Base-by-base conservation (phyloP, 2,797 vertebrate species). In the Potorous gilbertii region DNA sequence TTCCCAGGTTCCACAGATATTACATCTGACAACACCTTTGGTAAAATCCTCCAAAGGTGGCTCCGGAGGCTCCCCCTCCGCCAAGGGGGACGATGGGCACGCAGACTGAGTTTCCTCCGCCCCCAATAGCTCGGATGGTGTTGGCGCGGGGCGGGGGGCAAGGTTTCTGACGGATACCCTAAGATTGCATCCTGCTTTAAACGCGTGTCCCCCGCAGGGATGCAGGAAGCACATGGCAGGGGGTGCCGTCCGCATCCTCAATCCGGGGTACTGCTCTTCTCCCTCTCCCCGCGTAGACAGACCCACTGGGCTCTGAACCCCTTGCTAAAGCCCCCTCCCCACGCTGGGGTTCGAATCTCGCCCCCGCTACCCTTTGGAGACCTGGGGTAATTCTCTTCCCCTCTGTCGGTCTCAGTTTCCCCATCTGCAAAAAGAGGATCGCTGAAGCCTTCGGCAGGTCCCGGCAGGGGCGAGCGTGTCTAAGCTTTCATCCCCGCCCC, bases 281-380 rank as follows among this genome's bases (percentile, higher is more conserved):
- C 74, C n/a, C 9, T 11, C 2, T 24, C 40, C 40, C 21, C 11
- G 74, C 40, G 18, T 27, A 2, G 10, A 1, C 2, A 2, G 24
- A 6, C 1, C 0, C 0, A 0, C 9, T 0, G 24, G 62, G 5
- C 96, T 92, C 94, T 90, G 54, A 0, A 10, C 0, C 9, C 0
- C 5, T 1, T 0, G 16, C 24, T 2, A 11, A 29, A 27, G 57
- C 1, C 59, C 18, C 54, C 24, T 8, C 54, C 1, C 0, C 24
- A 2, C 54, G n/a, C 13, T n/a, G 14, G 14, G 62, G 62, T 18
- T 66, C 31, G 59, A n/a, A 21, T 40, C 54, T 54, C 52, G 14
- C 11, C 0, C 4, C 5, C 56, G 50, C 34, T 10, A 13, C 18
- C 52, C 55, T 2, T 2, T 5, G 0, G 1, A 0, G 18, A 40